Evolutionary conservation across 2,113 vertebrate genomes (phyloP).

Genomic region (Eptesicus fuscus): DNA sequence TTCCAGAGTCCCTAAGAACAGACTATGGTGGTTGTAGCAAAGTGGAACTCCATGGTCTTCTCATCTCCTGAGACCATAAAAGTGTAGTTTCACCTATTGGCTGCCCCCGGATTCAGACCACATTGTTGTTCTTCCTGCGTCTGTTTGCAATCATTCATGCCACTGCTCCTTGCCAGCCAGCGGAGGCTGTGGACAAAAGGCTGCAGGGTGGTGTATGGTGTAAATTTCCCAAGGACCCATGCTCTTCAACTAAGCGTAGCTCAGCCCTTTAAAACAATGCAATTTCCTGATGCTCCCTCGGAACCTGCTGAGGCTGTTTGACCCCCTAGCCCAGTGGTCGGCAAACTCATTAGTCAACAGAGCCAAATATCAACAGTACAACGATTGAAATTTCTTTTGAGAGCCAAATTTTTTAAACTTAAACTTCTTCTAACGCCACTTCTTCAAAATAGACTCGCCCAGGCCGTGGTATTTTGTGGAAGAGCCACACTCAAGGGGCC

Average conservation of each 20-base stretch:
- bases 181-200: slow-evolving; percentile 1
- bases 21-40: neutral
- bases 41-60: neutral
- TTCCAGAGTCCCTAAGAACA: neutral
- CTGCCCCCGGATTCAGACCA: neutral
- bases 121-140: neutral
- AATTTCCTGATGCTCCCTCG: slow-evolving; percentile 37
- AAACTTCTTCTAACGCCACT: too few species aligned
- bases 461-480: too few species aligned
- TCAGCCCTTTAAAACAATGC: slow-evolving; percentile 34
- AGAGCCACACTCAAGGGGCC: too few species aligned
- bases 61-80: neutral
- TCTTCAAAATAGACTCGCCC: too few species aligned
- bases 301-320: neutral
- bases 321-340: neutral
- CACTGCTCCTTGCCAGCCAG: neutral
- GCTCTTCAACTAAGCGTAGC: neutral
- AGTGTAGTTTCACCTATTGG: neutral
- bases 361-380: too few species aligned
- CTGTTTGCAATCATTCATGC: slow-evolving; percentile 49
- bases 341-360: too few species aligned
- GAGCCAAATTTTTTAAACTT: too few species aligned
- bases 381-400: too few species aligned
- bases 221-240: neutral
- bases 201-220: neutral